Conservation (phyloP, 2,113 vertebrate genomes). For the Morone chrysops region DNA sequence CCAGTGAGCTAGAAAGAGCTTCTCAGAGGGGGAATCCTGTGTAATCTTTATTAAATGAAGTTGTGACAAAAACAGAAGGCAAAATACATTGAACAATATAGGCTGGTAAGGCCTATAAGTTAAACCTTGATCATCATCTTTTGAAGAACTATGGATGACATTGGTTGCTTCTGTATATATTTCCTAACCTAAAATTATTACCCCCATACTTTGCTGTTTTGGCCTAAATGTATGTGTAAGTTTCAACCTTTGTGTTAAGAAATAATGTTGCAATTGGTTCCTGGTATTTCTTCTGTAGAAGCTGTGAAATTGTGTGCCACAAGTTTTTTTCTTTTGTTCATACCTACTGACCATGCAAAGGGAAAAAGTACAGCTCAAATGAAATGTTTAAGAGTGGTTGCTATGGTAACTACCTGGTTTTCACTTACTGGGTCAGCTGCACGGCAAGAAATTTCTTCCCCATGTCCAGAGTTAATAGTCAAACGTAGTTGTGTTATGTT, state of each 20-base stretch:
- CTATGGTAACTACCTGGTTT: neutral
- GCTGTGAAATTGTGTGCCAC: neutral
- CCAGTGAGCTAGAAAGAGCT: slow-evolving; percentile 65
- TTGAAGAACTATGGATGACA: neutral
- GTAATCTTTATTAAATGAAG: slow-evolving; percentile 19
- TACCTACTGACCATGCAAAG: neutral
- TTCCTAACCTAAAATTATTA: neutral
- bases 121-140: neutral
- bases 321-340: neutral
- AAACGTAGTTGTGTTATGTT: slow-evolving; percentile 3
- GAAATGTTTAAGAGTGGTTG: neutral
- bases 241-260: slow-evolving; percentile 10
- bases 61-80: neutral
- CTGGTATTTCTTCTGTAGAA: neutral
- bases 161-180: neutral
- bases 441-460: neutral
- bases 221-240: neutral
- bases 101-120: neutral
- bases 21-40: slow-evolving; percentile 7
- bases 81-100: neutral
- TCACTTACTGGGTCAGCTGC: neutral
- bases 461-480: neutral
- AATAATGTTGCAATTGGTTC: neutral
- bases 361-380: neutral
- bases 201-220: neutral